Conservation (phyloP, 2,888 invertebrate species). For the Halocaridina rubra region DNA sequence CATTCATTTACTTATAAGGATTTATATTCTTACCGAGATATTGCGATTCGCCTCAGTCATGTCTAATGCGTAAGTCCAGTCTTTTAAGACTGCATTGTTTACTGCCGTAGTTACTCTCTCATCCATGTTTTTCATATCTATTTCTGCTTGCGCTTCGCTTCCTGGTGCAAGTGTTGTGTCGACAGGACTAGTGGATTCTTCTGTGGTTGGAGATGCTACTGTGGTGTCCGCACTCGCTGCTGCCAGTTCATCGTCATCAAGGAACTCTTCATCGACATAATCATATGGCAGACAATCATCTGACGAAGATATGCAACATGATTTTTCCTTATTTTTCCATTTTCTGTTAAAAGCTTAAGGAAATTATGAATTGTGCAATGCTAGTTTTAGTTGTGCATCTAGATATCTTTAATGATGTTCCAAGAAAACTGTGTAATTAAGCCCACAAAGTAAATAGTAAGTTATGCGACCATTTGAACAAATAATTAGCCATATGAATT, state of each 20-base stretch:
- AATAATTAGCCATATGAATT: too few species aligned
- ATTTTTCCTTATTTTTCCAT: too few species aligned
- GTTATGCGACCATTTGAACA: too few species aligned
- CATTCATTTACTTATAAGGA: too few species aligned
- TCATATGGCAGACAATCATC: not conserved
- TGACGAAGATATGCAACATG: too few species aligned
- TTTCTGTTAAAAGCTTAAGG: too few species aligned
- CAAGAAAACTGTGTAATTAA: too few species aligned
- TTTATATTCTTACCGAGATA: constrained; percentile 70
- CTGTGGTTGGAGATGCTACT: not conserved
- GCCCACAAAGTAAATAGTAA: too few species aligned
- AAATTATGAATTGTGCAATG: too few species aligned
- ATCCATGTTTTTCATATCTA: constrained; percentile 65
- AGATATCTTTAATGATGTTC: too few species aligned
- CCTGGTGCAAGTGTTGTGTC: not conserved
- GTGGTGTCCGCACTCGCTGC: not conserved
- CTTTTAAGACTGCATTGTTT: constrained; percentile 75
- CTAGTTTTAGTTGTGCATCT: too few species aligned
- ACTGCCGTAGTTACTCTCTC: constrained; percentile 71
- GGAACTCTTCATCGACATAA: not conserved
- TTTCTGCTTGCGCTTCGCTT: constrained; percentile 64
- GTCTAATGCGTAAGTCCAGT: constrained; percentile 83
- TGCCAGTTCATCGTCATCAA: not conserved
- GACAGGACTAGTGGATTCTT: not conserved
- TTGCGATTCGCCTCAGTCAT: constrained; percentile 79